Evolutionary conservation across 1,140 invertebrate genomes (phyloP), one percentile per base, ranked within the genome.

Genomic region (Drosophila pseudoananassae): DNA sequence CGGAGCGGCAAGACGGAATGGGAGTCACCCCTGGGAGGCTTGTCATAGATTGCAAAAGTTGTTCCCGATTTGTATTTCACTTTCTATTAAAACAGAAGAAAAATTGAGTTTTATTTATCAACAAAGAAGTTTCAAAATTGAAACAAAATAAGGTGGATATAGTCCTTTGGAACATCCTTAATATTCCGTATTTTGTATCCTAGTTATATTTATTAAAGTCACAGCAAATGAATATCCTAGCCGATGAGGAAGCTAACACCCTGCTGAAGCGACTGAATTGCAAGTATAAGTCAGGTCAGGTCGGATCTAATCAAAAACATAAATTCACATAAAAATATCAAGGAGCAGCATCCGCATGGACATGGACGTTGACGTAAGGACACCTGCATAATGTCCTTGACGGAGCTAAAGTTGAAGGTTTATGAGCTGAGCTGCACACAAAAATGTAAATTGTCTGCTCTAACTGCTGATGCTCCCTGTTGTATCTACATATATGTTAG

Each of bases 281-380:
- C 75, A 88, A 78, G 53, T 66, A 79, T 88, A 88, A 88, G 75
- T 88, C 71, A 88, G 51, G 76, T 74, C 50, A 56, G 64, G 64
- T 58, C 64, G 78, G 83, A 71, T 78, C 78, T 88, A 88, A 88
- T 88, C 83, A 88, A 88, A 88, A 74, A 83, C 83, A 88, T 88
- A 88, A 88, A 88, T 88, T 88, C 83, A 88, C 83, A 88, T 88
- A 73, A 88, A 88, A 88, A 87, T 76, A 76, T 75, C 61, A 76
- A 70, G 73, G 51, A 60, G 59, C 45, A 56, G 63, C 36, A 57
- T 54, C 55, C 53, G 68, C 52, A 55, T 25, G 40, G 54, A 69
- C 52, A 55, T 25, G 40, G 50, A 69, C 76, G 64, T 14, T 55
- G 58, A 71, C 50, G 33, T 64, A 61, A 49, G 65, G 58, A 84